Conservation (phyloP, 1,140 invertebrate species). For the Drosophila funebris region DNA sequence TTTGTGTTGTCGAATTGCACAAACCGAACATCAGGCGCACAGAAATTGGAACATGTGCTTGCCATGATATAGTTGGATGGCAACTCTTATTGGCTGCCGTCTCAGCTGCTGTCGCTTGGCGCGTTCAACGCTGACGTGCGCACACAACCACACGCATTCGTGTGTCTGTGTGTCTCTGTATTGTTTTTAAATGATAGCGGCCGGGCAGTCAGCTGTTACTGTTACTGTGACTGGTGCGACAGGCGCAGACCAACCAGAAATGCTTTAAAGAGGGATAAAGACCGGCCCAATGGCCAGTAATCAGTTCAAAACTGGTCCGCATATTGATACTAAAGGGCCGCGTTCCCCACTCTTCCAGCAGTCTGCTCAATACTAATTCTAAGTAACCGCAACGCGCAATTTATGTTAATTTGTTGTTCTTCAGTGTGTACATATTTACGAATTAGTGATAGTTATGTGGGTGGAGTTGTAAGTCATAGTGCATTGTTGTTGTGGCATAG, state of each 20-base stretch:
- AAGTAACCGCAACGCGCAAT: not conserved
- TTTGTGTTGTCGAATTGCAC: slow-evolving; percentile 83
- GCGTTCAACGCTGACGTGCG: slow-evolving; percentile 37
- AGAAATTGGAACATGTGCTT: slow-evolving; percentile 49
- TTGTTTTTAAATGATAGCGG: slow-evolving; percentile 73
- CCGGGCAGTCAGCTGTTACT: slow-evolving; percentile 65
- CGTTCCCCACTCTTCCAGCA: not conserved
- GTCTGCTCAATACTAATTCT: not conserved
- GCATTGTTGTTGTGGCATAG: not conserved
- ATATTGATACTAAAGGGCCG: slow-evolving; percentile 9
- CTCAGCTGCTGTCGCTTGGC: slow-evolving; percentile 54
- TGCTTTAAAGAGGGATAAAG: slow-evolving; percentile 78
- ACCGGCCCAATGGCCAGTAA: slow-evolving; percentile 60
- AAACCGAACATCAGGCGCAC: slow-evolving; percentile 76
- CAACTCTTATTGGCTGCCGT: slow-evolving; percentile 83
- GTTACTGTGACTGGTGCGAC: slow-evolving; percentile 75
- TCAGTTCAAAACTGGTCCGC: slow-evolving; percentile 34
- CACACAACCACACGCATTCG: slow-evolving; percentile 22
- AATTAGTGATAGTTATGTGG: slow-evolving; percentile 7
- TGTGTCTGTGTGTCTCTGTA: slow-evolving; percentile 23
- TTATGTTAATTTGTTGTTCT: slow-evolving; percentile 7
- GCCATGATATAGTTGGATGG: slow-evolving; percentile 83
- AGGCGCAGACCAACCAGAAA: slow-evolving; percentile 75
- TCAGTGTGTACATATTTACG: slow-evolving; percentile 11
- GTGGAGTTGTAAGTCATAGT: slow-evolving; percentile 8